Conservation (phyloP, 2,113 vertebrate genomes). For the Canis aureus region DNA sequence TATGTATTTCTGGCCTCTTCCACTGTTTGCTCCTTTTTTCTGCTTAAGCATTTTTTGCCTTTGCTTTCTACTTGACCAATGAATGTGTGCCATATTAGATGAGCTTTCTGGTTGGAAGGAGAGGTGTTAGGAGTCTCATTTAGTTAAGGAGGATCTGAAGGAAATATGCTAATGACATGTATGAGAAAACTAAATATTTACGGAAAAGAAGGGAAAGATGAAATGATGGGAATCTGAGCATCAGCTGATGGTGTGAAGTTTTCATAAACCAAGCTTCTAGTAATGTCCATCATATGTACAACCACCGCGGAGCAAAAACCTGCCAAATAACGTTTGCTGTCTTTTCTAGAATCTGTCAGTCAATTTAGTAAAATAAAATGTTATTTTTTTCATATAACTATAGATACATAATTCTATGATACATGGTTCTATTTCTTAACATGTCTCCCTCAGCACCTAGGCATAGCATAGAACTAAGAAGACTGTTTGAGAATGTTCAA, state of each 20-base stretch:
- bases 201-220: neutral
- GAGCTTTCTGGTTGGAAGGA: neutral
- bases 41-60: neutral
- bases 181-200: neutral
- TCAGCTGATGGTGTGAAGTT: neutral
- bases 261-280: neutral
- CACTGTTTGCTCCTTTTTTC: neutral
- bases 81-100: neutral
- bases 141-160: neutral
- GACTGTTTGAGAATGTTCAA: neutral
- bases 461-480: neutral
- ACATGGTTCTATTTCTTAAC: constrained; percentile 1
- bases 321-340: neutral
- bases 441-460: neutral
- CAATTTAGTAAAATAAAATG: neutral
- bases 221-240: neutral
- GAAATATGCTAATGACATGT: neutral
- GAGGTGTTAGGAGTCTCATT: neutral
- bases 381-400: neutral
- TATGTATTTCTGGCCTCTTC: neutral
- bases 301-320: neutral
- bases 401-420: neutral
- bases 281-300: neutral
- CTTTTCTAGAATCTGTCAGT: neutral
- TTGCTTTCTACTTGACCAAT: neutral